Evolutionary conservation across 2,113 vertebrate species (phyloP).

Genomic region (Cephalopholis sonnerati): DNA sequence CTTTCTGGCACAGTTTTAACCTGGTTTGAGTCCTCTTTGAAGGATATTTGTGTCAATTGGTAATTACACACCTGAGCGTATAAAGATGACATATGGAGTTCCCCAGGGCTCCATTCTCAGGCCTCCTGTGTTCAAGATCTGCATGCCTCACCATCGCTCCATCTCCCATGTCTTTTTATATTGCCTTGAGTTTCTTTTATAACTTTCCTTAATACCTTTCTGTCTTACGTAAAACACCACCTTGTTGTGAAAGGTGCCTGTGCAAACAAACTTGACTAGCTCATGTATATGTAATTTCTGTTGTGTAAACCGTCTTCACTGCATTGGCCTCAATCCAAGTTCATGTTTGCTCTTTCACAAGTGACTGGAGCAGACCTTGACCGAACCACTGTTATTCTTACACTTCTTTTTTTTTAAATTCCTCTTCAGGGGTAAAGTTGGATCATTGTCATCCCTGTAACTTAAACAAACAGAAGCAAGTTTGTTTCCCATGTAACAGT

Average conservation of each 20-base stretch:
- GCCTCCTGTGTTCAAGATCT: not conserved
- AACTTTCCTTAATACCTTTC: not conserved
- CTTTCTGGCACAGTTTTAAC: not conserved
- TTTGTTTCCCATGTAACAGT: constrained; percentile 7
- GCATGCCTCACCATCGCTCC: too few species aligned
- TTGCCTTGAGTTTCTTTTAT: not conserved
- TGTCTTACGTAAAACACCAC: not conserved
- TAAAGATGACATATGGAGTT: not conserved
- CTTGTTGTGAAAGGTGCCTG: not conserved
- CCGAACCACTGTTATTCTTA: constrained; percentile 13
- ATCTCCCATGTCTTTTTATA: too few species aligned
- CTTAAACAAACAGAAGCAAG: constrained; percentile 6
- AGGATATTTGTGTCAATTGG: not conserved
- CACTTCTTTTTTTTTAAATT: too few species aligned
- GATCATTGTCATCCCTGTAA: not conserved
- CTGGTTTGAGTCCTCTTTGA: not conserved
- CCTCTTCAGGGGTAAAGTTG: not conserved
- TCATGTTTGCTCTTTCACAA: constrained; percentile 7
- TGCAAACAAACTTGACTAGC: not conserved
- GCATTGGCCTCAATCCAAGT: not conserved
- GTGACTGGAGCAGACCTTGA: constrained; percentile 10
- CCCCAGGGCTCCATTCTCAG: not conserved
- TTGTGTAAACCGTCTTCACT: not conserved
- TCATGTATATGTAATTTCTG: not conserved
- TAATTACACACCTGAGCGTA: not conserved